Evolutionary conservation across 2,797 vertebrate genomes (phyloP).

Genomic region (Anguilla pacifica): DNA sequence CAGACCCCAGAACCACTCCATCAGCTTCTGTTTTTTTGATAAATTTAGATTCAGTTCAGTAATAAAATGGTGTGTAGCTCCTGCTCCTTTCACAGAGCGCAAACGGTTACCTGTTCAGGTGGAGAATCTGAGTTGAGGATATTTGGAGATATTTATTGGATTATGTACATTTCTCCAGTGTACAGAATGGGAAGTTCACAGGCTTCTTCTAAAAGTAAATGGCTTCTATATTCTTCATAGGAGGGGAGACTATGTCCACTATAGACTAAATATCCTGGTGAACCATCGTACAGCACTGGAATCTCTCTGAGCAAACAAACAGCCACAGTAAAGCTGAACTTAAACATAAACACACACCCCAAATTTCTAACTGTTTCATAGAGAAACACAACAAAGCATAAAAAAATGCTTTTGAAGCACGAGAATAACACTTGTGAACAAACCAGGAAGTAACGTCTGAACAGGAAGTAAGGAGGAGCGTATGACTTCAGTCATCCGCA

Average conservation of each 20-base stretch:
- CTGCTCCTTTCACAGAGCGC: background rate
- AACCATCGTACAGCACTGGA: slow-evolving; percentile 59
- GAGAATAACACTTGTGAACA: slow-evolving; percentile 55
- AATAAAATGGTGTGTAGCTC: background rate
- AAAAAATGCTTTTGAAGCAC: slow-evolving; percentile 60
- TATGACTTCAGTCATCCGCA: slow-evolving; percentile 65
- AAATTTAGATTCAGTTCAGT: no score
- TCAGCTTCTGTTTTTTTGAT: no score
- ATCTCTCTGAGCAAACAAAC: slow-evolving; percentile 64
- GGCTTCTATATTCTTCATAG: slow-evolving; percentile 47
- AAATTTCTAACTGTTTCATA: slow-evolving; percentile 51
- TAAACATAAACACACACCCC: slow-evolving; percentile 65
- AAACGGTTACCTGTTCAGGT: background rate
- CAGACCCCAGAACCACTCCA: no score
- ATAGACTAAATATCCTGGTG: slow-evolving; percentile 76
- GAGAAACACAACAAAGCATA: slow-evolving; percentile 47
- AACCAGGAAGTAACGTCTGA: slow-evolving; percentile 29
- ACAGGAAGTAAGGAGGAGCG: slow-evolving; percentile 52
- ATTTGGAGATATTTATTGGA: background rate
- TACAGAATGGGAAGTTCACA: slow-evolving; percentile 31
- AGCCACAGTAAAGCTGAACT: slow-evolving; percentile 57
- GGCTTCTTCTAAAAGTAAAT: slow-evolving; percentile 41
- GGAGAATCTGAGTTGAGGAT: background rate
- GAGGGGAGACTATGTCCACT: slow-evolving; percentile 60
- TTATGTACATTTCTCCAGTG: slow-evolving; percentile 8